These are phyloP conservation scores for Molanna angustata DNA, from an alignment of 2,888 invertebrate genomes.

Conservation along the genomic window DNA sequence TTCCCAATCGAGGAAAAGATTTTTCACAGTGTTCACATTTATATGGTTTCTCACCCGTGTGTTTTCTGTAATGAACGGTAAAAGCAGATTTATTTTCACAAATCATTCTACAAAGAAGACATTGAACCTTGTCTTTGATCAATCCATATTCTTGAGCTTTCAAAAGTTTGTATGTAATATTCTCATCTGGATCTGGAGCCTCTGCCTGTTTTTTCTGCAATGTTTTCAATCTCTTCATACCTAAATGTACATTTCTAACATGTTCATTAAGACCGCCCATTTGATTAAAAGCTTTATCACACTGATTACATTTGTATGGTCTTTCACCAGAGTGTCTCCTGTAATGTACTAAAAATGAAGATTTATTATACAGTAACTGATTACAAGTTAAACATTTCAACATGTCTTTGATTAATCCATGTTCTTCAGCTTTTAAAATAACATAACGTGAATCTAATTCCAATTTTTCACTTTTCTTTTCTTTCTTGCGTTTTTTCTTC, in stretches of 20 bases:
- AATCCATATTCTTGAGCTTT: slow-evolving; percentile 8
- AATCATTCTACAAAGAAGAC: slow-evolving; percentile 5
- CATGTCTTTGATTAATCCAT: slow-evolving; percentile 3
- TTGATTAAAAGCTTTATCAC: neutral
- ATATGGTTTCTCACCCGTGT: slow-evolving; percentile 32
- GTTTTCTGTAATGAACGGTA: slow-evolving; percentile 12
- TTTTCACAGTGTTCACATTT: slow-evolving; percentile 32
- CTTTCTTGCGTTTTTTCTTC: slow-evolving; percentile 2
- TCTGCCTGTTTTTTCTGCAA: neutral
- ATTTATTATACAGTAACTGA: slow-evolving; percentile 1
- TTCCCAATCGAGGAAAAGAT: slow-evolving; percentile 18
- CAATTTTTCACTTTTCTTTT: neutral
- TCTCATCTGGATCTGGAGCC: slow-evolving; percentile 2
- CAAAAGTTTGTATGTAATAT: slow-evolving; percentile 1
- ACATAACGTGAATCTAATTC: slow-evolving; percentile 1
- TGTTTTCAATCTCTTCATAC: slow-evolving; percentile 1
- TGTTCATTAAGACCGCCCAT: slow-evolving; percentile 5
- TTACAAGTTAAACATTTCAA: slow-evolving; percentile 5
- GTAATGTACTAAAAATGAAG: slow-evolving; percentile 5
- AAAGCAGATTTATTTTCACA: slow-evolving; percentile 10
- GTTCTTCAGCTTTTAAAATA: slow-evolving; percentile 4
- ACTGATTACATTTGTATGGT: slow-evolving; percentile 4
- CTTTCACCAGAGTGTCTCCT: slow-evolving; percentile 4
- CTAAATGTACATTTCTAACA: slow-evolving; percentile 2
- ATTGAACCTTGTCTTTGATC: slow-evolving; percentile 5